Evolutionary conservation across 2,113 vertebrate genomes (phyloP), one percentile per base, ranked within the genome.

Genomic region (Eulacestoma nigropectus): DNA sequence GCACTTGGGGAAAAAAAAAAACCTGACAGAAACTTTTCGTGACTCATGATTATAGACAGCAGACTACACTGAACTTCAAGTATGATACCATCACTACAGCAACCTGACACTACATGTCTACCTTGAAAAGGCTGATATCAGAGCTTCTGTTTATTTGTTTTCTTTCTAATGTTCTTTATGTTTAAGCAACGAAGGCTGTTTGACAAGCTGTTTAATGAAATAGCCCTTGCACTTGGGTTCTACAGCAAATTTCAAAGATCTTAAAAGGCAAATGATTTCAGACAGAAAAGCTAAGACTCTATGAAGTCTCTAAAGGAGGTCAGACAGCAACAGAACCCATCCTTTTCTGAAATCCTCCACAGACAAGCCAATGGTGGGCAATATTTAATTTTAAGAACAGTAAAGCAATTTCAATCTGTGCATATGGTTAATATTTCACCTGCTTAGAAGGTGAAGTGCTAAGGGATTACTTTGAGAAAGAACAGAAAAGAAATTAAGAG

Each of bases 321-420:
- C 53, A 88, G 41, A 82, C 10, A 86, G 29, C 29, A 81, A 90
- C 15, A 93, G 60, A 80, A 68, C 6, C 27, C 39, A 47, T 44
- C 6, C 23, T 88, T 84, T 86, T 55, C 64, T 49, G 27, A 77
- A 90, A 81, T 80, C 19, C 18, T 83, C 42, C 39, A 67, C 9
- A 57, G 35, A 62, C 23, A 83, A 73, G 47, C 5, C 55, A 84
- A 23, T 27, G 17, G 32, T 87, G 56, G 62, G 53, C 32, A 87
- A 79, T 76, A 91, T 73, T 91, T 91, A 57, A 83, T 92, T 90
- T 88, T 84, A 91, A 84, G 73, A 89, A 87, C 9, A 81, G 35
- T 72, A 84, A 92, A 84, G 57, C 33, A 59, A 84, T 70, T 86
- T 84, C 37, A 32, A 50, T 53, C 49, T 72, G 25, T 60, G 41